Evolutionary conservation across 2,797 vertebrate species (phyloP).

Genomic region (Phoeniculus purpureus): DNA sequence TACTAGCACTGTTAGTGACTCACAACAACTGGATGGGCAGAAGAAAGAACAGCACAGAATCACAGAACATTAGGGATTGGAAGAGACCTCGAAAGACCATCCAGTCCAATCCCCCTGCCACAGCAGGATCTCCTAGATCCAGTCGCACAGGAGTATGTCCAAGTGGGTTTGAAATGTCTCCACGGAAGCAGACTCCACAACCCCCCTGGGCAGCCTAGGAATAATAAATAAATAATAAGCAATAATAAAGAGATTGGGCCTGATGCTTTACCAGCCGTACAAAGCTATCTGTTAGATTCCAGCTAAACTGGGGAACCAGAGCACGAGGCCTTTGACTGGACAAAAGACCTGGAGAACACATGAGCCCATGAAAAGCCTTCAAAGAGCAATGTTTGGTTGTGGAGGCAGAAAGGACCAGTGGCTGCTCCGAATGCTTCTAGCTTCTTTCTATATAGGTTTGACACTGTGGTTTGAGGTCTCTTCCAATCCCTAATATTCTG

Average conservation of each 20-base stretch:
- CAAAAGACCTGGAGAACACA: not conserved
- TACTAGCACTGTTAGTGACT: not conserved
- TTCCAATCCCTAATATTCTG: no score
- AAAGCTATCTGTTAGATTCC: not conserved
- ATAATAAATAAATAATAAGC: no score
- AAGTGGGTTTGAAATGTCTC: no score
- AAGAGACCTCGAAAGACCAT: no score
- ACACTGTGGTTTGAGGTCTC: not conserved
- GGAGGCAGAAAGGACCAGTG: not conserved
- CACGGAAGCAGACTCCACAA: no score
- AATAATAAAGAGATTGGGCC: not conserved
- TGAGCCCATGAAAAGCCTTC: not conserved
- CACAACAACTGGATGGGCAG: not conserved
- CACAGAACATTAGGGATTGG: no score
- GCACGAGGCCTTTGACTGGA: not conserved
- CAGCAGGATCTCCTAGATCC: no score
- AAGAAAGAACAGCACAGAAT: not conserved
- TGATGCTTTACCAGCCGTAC: not conserved
- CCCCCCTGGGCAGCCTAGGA: no score
- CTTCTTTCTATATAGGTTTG: not conserved
- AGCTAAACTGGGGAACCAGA: not conserved
- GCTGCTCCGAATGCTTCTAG: not conserved
- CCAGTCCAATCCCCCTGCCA: no score
- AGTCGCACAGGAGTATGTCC: no score
- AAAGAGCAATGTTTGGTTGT: not conserved